Base-by-base conservation (phyloP, 2,797 vertebrate species). In the Neosalanx taihuensis region DNA sequence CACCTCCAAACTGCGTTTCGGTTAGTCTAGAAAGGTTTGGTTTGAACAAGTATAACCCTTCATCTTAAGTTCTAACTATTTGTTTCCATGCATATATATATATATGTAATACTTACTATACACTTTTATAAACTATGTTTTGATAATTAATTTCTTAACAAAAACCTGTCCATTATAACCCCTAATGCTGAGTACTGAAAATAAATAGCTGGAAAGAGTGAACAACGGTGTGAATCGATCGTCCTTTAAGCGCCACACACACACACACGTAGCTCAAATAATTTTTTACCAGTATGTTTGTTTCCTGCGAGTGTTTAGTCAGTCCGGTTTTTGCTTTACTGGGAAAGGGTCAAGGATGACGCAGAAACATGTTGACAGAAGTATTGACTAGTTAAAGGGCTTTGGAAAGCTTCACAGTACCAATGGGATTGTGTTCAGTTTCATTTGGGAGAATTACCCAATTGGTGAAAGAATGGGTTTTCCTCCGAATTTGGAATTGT, bases 61-160 rank as follows among this genome's bases (percentile, higher is more conserved):
- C 71, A 77, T 81, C 76, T 83, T 77, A 78, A 81, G 77, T 84
- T 85, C 79, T 72, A 78, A 79, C 79, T 53, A 71, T 76, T 68
- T 63, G 59, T 75, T 76, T 89, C 79, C 88, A 86, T 89, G 76
- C 85, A 72, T 10, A 70, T 62, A 66, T 53, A 87, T 90, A 88
- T 88, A 88, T 90, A 87, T 92, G 90, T 92, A 90, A 89, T 85
- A 89, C 89, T 88, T 86, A 91, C 85, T 91, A 87, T 91, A 90
- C 87, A 92, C 91, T 92, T 93, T 93, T 93, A 91, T 91, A 93
- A 92, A 90, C 86, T 86, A 90, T 91, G 89, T 93, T 93, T 93
- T 93, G 90, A 93, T 93, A 93, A 92, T 91, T 92, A 79, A 90
- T 93, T 92, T 92, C 89, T 89, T 91, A 93, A 92, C 89, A 90